phyloP scores from a whole-genome alignment of 2,888 invertebrate species.

The Drosophila seclusa region DNA sequence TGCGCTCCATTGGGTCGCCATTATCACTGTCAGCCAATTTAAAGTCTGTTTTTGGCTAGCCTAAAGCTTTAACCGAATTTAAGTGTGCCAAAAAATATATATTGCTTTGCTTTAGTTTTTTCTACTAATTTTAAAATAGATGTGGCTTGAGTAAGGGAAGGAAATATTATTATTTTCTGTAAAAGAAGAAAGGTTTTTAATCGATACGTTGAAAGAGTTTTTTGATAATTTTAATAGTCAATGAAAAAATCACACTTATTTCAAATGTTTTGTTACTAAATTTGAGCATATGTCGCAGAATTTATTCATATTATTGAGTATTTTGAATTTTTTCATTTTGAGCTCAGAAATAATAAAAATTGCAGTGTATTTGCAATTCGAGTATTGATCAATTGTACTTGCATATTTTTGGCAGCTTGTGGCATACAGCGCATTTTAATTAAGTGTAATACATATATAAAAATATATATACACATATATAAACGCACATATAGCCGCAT shows the following conservation, averaged over 20 bases:
- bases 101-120: conserved; percentile 6
- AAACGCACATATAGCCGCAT: conserved; percentile 13
- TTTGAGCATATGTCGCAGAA: background rate
- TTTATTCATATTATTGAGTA: background rate
- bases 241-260: background rate
- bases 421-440: conserved; percentile 51
- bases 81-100: background rate
- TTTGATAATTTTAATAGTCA: background rate
- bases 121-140: background rate
- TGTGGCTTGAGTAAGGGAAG: background rate
- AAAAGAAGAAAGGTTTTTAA: background rate
- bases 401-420: conserved; percentile 13
- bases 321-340: background rate
- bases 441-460: conserved; percentile 23
- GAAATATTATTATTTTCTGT: background rate
- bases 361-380: background rate
- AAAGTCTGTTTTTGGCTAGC: conserved; percentile 11
- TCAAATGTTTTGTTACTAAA: background rate
- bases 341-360: background rate
- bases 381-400: background rate
- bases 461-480: background rate
- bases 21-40: conserved; percentile 47
- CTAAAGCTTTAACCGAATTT: conserved; percentile 27
- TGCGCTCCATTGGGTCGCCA: conserved; percentile 32
- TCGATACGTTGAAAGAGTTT: background rate